A percentile compares a stretch with the other conserved stretches of the same genome.
Evolutionary conservation across 2,113 vertebrate species (phyloP).

Genomic region (Apteryx owenii): DNA sequence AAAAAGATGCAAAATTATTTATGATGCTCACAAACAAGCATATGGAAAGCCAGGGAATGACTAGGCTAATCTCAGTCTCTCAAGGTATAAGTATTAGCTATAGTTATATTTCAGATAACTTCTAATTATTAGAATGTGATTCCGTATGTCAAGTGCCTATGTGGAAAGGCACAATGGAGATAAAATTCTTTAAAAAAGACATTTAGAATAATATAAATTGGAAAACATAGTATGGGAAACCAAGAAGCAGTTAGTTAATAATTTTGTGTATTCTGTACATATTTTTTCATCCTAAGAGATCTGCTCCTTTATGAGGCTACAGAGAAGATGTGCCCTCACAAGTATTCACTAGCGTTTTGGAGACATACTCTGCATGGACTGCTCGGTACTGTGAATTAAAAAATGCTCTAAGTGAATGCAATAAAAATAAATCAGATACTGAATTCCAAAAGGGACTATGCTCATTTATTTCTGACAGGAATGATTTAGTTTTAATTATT

Average conservation of each 20-base stretch:
- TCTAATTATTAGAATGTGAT: conserved; percentile 20
- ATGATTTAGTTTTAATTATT: conserved; percentile 71
- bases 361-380: neutral
- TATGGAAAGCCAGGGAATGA: neutral
- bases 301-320: neutral
- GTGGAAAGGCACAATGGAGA: neutral
- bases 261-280: neutral
- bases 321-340: neutral
- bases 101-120: conserved; percentile 1
- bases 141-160: conserved; percentile 20
- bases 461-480: conserved; percentile 71
- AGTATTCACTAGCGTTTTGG: neutral
- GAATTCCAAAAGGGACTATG: conserved; percentile 57
- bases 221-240: neutral
- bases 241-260: neutral
- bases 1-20: neutral
- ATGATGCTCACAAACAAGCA: neutral
- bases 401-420: conserved; percentile 40
- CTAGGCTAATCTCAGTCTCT: neutral
- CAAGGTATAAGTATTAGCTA: neutral
- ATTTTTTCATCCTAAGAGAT: neutral
- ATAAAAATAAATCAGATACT: conserved; percentile 64
- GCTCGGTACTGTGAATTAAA: conserved; percentile 49
- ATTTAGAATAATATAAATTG: neutral
- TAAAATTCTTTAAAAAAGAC: neutral